phyloP scores from a whole-genome alignment of 2,113 vertebrate species.

The Pycnonotus jocosus region DNA sequence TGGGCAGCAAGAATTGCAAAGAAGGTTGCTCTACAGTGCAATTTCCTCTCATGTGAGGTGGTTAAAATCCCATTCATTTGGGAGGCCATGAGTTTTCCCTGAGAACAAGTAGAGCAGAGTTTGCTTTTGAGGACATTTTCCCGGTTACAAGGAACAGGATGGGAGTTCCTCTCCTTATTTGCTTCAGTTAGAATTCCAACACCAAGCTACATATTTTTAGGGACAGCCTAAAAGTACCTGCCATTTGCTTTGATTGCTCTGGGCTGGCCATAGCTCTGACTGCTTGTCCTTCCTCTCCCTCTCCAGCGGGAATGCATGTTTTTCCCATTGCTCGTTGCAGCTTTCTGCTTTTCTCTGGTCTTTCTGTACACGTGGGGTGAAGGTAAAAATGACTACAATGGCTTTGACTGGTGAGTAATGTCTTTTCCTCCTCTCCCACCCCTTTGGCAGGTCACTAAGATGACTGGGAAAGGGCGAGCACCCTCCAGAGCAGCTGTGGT shows the following conservation, averaged over 20 bases:
- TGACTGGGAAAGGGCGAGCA: neutral
- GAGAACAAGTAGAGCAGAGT: neutral
- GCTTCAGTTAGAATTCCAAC: neutral
- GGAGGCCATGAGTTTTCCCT: neutral
- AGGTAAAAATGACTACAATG: constrained; percentile 88
- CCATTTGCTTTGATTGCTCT: neutral
- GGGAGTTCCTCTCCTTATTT: neutral
- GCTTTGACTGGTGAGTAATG: constrained; percentile 88
- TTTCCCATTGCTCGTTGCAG: constrained; percentile 74
- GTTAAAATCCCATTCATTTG: neutral
- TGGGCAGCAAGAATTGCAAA: neutral
- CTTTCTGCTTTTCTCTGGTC: constrained; percentile 80
- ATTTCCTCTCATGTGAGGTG: rapidly evolving
- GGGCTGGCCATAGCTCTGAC: neutral
- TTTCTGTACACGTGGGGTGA: constrained; percentile 87
- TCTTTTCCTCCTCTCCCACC: neutral
- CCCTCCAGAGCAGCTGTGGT: neutral
- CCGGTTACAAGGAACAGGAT: neutral
- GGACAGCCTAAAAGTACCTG: neutral
- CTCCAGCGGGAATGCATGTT: constrained; percentile 74
- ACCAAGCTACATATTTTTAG: neutral
- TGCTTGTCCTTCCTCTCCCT: constrained; percentile 13
- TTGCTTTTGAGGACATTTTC: neutral
- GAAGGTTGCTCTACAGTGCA: neutral
- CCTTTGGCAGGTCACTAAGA: neutral